A percentile compares a stretch with the other conserved stretches of the same genome.
Conservation (phyloP, 2,113 vertebrate genomes). For the Gymnocephalus cernua region DNA sequence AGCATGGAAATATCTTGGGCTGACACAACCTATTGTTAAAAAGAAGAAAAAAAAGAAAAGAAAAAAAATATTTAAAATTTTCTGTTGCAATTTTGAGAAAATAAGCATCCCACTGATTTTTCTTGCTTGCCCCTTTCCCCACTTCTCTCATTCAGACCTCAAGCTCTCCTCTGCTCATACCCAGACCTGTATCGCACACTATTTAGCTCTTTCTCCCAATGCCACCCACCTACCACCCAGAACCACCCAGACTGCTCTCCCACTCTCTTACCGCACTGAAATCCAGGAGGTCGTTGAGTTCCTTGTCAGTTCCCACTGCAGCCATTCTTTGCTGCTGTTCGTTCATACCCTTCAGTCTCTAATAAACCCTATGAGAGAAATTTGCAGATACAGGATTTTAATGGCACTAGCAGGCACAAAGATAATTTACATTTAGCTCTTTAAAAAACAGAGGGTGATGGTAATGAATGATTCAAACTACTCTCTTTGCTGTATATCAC, state of each 20-base stretch:
- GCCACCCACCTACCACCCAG: slow-evolving; percentile 68
- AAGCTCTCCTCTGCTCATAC: slow-evolving; percentile 46
- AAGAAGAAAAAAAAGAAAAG: background rate
- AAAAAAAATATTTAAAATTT: background rate
- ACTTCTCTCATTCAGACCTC: slow-evolving; percentile 48
- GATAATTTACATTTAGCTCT: slow-evolving; percentile 67
- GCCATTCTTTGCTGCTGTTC: slow-evolving; percentile 98
- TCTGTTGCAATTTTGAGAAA: slow-evolving; percentile 15
- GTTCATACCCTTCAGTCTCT: slow-evolving; percentile 92
- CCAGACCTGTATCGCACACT: slow-evolving; percentile 63
- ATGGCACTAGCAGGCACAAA: slow-evolving; percentile 76
- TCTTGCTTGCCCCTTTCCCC: slow-evolving; percentile 10
- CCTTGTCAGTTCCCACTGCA: slow-evolving; percentile 98
- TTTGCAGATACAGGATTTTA: slow-evolving; percentile 81
- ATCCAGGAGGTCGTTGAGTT: slow-evolving; percentile 99
- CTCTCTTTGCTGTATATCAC: slow-evolving; percentile 43
- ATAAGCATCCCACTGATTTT: slow-evolving; percentile 7
- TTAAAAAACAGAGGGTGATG: slow-evolving; percentile 58
- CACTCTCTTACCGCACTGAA: slow-evolving; percentile 97
- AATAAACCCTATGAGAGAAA: slow-evolving; percentile 87
- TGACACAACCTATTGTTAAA: slow-evolving; percentile 19
- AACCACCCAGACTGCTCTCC: slow-evolving; percentile 74
- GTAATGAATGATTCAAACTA: slow-evolving; percentile 65
- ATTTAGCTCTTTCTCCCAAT: slow-evolving; percentile 52
- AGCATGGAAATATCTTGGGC: slow-evolving; percentile 43